Percentiles rank a stretch among this genome's conserved stretches.
These are phyloP conservation scores for Takifugu rubripes DNA, from an alignment of 2,797 vertebrate genomes.

Conservation along the genomic window DNA sequence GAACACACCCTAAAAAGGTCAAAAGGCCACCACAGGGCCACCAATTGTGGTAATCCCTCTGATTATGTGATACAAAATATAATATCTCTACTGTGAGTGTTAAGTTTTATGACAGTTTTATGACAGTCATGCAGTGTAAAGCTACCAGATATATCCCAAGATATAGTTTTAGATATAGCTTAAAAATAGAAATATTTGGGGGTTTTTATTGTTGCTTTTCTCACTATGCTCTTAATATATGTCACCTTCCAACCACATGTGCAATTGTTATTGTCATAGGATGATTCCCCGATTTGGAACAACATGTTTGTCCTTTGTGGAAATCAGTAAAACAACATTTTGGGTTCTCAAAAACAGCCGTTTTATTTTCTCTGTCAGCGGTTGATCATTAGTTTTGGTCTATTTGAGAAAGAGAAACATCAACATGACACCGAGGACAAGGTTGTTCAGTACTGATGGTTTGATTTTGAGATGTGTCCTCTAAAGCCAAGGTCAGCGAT, in stretches of 20 bases:
- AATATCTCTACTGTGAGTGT: too few relatives aligned
- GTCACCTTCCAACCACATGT: neutral
- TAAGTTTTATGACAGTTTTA: too few relatives aligned
- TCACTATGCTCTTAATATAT: too few relatives aligned
- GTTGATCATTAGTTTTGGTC: conserved; percentile 25
- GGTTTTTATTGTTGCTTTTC: neutral
- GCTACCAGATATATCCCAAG: too few relatives aligned
- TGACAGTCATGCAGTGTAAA: conserved; percentile 4
- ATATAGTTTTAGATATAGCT: too few relatives aligned
- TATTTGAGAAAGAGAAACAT: conserved; percentile 29
- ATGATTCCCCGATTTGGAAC: conserved; percentile 24
- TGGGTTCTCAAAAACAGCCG: conserved; percentile 12
- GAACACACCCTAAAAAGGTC: too few relatives aligned
- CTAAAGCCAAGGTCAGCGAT: conserved; percentile 55
- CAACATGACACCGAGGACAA: conserved; percentile 45
- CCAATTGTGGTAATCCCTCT: too few relatives aligned
- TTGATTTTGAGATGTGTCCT: conserved; percentile 16
- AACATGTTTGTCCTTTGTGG: conserved; percentile 45
- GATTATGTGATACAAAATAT: too few relatives aligned
- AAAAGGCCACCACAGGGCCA: too few relatives aligned
- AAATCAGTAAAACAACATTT: conserved; percentile 45
- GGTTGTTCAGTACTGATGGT: conserved; percentile 8
- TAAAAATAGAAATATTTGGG: neutral
- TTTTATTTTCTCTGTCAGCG: conserved; percentile 21
- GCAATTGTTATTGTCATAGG: conserved; percentile 15